Percentiles rank a stretch among this genome's conserved stretches.
Evolutionary conservation across 2,797 vertebrate genomes (phyloP).

Genomic region (Acanthornis magna): DNA sequence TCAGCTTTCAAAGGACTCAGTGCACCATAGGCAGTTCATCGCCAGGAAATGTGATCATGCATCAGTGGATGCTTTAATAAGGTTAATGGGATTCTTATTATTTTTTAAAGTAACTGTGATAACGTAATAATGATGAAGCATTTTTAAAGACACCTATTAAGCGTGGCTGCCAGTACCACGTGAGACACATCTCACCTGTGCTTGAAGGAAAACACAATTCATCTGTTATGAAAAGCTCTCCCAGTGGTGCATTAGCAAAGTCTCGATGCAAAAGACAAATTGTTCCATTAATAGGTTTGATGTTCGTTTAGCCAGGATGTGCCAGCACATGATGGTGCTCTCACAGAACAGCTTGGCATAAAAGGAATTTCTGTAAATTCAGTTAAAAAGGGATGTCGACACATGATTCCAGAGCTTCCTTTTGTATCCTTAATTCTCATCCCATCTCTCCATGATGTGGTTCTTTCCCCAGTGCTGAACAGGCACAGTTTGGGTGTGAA

Average conservation of each 20-base stretch:
- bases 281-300: not conserved
- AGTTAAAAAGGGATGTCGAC: not conserved
- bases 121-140: not conserved
- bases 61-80: constrained; percentile 27
- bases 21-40: not conserved
- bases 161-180: not conserved
- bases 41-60: not conserved
- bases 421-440: not conserved
- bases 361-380: not conserved
- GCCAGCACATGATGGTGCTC: not conserved
- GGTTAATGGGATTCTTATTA: constrained; percentile 38
- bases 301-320: not conserved
- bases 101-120: constrained; percentile 1
- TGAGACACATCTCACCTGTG: not conserved
- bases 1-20: constrained; percentile 10
- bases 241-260: not conserved
- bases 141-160: not conserved
- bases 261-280: not conserved
- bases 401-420: not conserved
- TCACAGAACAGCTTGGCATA: not conserved
- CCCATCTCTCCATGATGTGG: not conserved
- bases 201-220: not conserved
- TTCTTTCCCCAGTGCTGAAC: not conserved
- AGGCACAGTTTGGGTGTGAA: not conserved
- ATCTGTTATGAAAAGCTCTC: not conserved